Evolutionary conservation across 2,797 vertebrate genomes (phyloP).

Genomic region (Microchirus variegatus): DNA sequence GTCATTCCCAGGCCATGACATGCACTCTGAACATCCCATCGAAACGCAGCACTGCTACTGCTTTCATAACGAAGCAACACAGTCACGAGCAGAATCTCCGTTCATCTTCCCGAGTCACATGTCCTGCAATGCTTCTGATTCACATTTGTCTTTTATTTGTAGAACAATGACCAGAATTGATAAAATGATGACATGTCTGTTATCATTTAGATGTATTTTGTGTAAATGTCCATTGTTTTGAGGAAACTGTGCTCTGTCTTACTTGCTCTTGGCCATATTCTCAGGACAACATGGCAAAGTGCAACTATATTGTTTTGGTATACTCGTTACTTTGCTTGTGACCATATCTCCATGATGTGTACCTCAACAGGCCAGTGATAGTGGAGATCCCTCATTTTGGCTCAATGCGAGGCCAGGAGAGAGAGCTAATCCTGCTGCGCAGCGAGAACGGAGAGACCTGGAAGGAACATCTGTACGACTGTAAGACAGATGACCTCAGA

Average conservation of each 20-base stretch:
- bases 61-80: conserved; percentile 24
- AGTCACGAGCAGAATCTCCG: conserved; percentile 31
- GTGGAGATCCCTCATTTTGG: conserved; percentile 99
- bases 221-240: not conserved
- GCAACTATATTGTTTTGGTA: not conserved
- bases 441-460: conserved; percentile 97
- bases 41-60: conserved; percentile 40
- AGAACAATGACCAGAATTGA: not conserved
- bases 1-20: conserved; percentile 21
- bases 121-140: not conserved
- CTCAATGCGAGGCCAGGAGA: conserved; percentile 95
- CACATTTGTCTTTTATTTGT: conserved; percentile 3
- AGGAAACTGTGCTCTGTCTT: not conserved
- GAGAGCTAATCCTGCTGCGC: conserved; percentile 95
- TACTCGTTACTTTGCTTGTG: not conserved
- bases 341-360: conserved; percentile 39
- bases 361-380: conserved; percentile 90
- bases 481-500: conserved; percentile 88
- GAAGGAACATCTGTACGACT: conserved; percentile 98
- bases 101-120: conserved; percentile 3
- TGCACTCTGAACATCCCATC: conserved; percentile 43
- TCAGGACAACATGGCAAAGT: not conserved
- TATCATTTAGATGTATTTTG: no score
- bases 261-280: not conserved
- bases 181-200: not conserved